phyloP scores from a whole-genome alignment of 2,113 vertebrate genomes.

The Coracopsis vasa region DNA sequence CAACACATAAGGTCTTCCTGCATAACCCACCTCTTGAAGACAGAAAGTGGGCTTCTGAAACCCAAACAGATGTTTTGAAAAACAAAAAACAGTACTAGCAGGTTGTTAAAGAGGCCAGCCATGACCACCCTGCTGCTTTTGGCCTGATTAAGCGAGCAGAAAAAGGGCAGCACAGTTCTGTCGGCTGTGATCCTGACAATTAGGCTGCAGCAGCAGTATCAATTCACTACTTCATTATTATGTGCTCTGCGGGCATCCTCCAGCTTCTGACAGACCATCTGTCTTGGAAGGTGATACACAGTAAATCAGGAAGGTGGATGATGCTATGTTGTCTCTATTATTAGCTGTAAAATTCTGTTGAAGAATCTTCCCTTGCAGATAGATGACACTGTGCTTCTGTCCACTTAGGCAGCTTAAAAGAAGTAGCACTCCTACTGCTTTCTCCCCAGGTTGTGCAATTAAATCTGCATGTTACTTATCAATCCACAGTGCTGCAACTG shows the following conservation, averaged over 20 bases:
- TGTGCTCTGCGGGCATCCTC: constrained; percentile 51
- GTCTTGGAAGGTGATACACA: constrained; percentile 14
- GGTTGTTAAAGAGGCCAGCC: constrained; percentile 71
- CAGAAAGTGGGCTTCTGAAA: constrained; percentile 71
- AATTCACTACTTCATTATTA: constrained; percentile 72
- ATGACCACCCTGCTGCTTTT: constrained; percentile 74
- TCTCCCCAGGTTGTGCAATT: not conserved
- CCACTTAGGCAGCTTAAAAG: constrained; percentile 20
- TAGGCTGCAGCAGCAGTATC: constrained; percentile 39
- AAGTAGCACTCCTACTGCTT: not conserved
- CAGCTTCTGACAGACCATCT: constrained; percentile 54
- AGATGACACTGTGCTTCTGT: constrained; percentile 13
- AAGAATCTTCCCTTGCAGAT: not conserved
- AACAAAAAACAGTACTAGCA: constrained; percentile 76
- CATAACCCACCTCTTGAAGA: constrained; percentile 83
- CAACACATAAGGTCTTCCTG: not conserved
- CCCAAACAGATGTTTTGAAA: constrained; percentile 76
- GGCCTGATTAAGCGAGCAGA: constrained; percentile 50
- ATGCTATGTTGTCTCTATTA: not conserved
- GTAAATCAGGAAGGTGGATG: constrained; percentile 35
- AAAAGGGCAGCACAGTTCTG: constrained; percentile 30
- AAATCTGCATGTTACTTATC: constrained; percentile 35
- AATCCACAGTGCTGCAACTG: constrained; percentile 10
- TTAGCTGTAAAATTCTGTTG: not conserved
- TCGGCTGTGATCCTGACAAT: constrained; percentile 54